phyloP scores from a whole-genome alignment of 2,797 vertebrate species.

The Cyprinodon diabolis region DNA sequence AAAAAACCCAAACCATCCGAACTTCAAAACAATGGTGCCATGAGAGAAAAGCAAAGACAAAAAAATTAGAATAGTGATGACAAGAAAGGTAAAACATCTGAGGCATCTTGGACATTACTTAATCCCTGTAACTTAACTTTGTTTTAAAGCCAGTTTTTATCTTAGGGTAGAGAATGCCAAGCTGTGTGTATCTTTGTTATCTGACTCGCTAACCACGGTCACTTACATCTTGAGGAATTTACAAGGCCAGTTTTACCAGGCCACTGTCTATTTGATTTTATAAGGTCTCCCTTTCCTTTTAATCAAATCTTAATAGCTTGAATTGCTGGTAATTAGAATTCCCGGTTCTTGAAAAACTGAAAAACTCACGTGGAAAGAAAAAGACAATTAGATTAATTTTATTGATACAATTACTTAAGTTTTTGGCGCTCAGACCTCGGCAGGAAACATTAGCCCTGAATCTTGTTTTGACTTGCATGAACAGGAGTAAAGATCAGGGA shows the following conservation, averaged over 20 bases:
- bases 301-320: slow-evolving; percentile 37
- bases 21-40: not conserved
- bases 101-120: not conserved
- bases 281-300: slow-evolving; percentile 52
- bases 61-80: not conserved
- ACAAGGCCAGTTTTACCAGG: slow-evolving; percentile 42
- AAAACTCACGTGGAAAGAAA: no score
- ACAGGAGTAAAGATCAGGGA: no score
- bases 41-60: no score
- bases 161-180: not conserved
- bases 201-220: slow-evolving; percentile 3
- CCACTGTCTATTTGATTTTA: slow-evolving; percentile 49
- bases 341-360: slow-evolving; percentile 1
- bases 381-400: no score
- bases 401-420: no score
- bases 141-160: not conserved
- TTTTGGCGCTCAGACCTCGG: no score
- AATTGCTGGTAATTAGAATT: slow-evolving; percentile 53
- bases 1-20: not conserved
- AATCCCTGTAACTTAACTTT: not conserved
- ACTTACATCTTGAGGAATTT: slow-evolving; percentile 27
- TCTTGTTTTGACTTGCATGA: no score
- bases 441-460: no score
- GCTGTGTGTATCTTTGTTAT: slow-evolving; percentile 18
- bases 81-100: not conserved